phyloP scores from a whole-genome alignment of 2,113 vertebrate genomes.

The Alaudala cheleensis region DNA sequence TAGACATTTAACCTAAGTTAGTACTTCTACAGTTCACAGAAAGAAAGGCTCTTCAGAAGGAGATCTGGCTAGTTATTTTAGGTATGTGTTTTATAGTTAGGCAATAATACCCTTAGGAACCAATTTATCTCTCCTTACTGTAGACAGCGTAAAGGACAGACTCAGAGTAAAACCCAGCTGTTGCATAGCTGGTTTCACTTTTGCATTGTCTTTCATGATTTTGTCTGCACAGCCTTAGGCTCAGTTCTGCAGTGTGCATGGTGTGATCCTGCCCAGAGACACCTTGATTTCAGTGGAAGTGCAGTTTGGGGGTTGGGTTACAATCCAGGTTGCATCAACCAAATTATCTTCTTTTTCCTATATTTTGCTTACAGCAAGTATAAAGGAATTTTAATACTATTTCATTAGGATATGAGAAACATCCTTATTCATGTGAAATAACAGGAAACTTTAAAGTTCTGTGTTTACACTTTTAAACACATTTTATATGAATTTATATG shows the following conservation, averaged over 20 bases:
- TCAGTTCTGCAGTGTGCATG: not conserved
- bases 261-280: not conserved
- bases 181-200: not conserved
- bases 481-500: not conserved
- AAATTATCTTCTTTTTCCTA: not conserved
- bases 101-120: not conserved
- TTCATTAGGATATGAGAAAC: not conserved
- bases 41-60: not conserved
- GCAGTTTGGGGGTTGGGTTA: not conserved
- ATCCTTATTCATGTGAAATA: not conserved
- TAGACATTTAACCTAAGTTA: not conserved
- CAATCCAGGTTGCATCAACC: not conserved
- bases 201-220: not conserved
- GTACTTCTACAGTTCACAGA: not conserved
- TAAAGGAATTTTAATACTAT: not conserved
- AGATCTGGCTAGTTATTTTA: not conserved
- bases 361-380: not conserved
- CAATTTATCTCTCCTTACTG: not conserved
- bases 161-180: not conserved
- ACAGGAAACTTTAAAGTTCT: not conserved
- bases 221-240: not conserved
- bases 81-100: not conserved
- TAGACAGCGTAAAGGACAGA: not conserved
- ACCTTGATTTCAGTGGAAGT: not conserved
- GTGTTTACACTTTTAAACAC: not conserved